These are phyloP conservation scores for Diplazon laetatorius DNA, from an alignment of 2,888 invertebrate species.

Conservation along the genomic window DNA sequence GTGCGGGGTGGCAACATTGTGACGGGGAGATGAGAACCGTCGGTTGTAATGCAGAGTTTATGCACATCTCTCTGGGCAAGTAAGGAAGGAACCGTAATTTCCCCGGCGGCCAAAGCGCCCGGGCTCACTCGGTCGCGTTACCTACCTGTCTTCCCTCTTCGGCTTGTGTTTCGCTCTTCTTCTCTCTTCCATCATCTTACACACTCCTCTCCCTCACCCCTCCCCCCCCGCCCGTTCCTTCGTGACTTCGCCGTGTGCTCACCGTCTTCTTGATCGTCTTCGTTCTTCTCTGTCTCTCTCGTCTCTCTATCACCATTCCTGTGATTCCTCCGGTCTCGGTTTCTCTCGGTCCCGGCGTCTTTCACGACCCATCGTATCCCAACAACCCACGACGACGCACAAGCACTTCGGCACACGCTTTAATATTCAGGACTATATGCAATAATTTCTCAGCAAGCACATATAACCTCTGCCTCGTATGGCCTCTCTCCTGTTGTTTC, in stretches of 20 bases:
- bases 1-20: neutral
- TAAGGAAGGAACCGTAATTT: slow-evolving; percentile 81
- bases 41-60: slow-evolving; percentile 81
- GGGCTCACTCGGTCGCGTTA: slow-evolving; percentile 80
- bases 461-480: slow-evolving; percentile 70
- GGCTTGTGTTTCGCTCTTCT: slow-evolving; percentile 71
- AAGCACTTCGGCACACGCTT: slow-evolving; percentile 78
- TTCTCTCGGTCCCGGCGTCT: neutral
- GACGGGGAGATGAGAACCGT: slow-evolving; percentile 75
- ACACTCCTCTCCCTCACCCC: slow-evolving; percentile 50
- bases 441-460: slow-evolving; percentile 81
- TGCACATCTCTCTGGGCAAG: slow-evolving; percentile 80
- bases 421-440: slow-evolving; percentile 83
- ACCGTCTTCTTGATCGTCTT: slow-evolving; percentile 46
- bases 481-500: slow-evolving; percentile 47
- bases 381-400: slow-evolving; percentile 51
- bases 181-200: slow-evolving; percentile 66
- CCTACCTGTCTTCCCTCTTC: slow-evolving; percentile 75
- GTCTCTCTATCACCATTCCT: slow-evolving; percentile 65
- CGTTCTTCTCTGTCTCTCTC: slow-evolving; percentile 47
- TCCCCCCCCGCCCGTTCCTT: slow-evolving; percentile 58
- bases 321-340: slow-evolving; percentile 21
- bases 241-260: slow-evolving; percentile 65
- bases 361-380: no score
- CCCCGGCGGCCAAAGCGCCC: slow-evolving; percentile 80